phyloP scores from a whole-genome alignment of 35 echinoderm and acorn worm genomes.

The Ptychodera flava region DNA sequence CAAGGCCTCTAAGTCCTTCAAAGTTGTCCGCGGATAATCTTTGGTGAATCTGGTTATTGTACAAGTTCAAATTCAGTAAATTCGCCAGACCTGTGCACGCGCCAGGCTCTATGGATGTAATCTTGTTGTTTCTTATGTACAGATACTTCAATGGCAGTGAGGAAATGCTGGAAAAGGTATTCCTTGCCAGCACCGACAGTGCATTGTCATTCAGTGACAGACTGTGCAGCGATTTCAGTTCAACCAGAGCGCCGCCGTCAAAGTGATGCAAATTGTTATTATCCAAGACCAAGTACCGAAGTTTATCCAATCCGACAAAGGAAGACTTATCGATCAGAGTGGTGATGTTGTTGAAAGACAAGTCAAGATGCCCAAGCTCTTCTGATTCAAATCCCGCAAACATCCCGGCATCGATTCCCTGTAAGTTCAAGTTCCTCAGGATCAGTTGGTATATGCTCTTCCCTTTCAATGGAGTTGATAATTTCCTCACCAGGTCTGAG shows the following conservation, averaged over 20 bases:
- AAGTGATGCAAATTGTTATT: slow-evolving; percentile 42
- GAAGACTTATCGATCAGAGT: slow-evolving; percentile 15
- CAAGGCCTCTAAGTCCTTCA: slow-evolving; percentile 37
- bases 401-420: not conserved
- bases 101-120: slow-evolving; percentile 23
- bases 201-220: slow-evolving; percentile 51
- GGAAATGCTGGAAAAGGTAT: slow-evolving; percentile 35
- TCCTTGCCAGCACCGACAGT: slow-evolving; percentile 23
- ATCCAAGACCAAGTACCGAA: slow-evolving; percentile 37
- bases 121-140: slow-evolving; percentile 47
- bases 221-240: slow-evolving; percentile 7
- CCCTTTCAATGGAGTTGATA: not conserved
- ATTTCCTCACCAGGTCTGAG: not conserved
- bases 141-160: slow-evolving; percentile 21
- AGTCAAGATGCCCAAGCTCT: slow-evolving; percentile 14
- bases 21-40: slow-evolving; percentile 47
- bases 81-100: slow-evolving; percentile 39
- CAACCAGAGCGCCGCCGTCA: slow-evolving; percentile 11
- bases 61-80: slow-evolving; percentile 47
- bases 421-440: not conserved
- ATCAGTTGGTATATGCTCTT: not conserved
- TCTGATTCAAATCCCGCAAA: not conserved
- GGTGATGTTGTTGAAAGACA: slow-evolving; percentile 63
- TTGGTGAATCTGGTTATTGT: slow-evolving; percentile 60
- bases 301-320: slow-evolving; percentile 5